phyloP scores from a whole-genome alignment of 2,888 invertebrate genomes.

The Chrysina gloriosa region DNA sequence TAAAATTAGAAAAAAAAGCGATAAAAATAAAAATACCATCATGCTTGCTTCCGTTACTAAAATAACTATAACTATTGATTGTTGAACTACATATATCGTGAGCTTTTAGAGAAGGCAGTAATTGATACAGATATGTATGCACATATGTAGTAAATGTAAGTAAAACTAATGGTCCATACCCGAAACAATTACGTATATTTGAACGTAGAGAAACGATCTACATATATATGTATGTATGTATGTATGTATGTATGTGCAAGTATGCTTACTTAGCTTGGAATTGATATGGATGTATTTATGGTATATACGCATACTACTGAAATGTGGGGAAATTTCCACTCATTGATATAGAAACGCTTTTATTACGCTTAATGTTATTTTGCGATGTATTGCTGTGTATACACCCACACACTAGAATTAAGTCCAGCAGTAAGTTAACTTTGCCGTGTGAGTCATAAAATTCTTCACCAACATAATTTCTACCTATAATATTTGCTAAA shows the following conservation, averaged over 20 bases:
- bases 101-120: background rate
- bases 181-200: no score
- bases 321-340: no score
- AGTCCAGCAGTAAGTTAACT: background rate
- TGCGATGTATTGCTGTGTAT: background rate
- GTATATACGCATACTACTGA: no score
- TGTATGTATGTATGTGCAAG: no score
- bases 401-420: background rate
- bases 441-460: background rate
- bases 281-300: no score
- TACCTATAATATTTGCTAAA: background rate
- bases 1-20: background rate
- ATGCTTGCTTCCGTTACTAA: constrained; percentile 6
- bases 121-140: no score
- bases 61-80: constrained; percentile 17
- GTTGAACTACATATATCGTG: constrained; percentile 11
- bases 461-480: background rate
- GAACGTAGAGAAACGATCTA: no score
- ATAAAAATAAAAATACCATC: constrained; percentile 7
- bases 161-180: no score
- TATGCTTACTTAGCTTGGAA: no score
- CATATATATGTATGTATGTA: no score
- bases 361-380: no score
- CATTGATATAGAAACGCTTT: no score
- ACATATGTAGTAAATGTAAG: background rate